Conservation (phyloP, 1,140 invertebrate genomes). For the Globodera rostochiensis region DNA sequence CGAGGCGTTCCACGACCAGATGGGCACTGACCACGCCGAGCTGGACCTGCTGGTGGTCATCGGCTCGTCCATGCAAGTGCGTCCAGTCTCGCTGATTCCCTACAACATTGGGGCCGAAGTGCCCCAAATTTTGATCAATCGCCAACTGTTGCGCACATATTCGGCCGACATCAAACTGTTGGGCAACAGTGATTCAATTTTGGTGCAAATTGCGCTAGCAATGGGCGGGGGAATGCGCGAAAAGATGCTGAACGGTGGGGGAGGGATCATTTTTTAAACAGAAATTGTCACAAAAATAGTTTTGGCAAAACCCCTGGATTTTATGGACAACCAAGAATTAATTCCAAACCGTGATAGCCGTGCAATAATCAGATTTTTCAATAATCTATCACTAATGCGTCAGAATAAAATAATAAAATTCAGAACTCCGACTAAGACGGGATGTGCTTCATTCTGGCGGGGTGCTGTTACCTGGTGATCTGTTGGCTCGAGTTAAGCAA, state of each 20-base stretch:
- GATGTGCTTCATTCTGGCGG: neutral
- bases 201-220: constrained; percentile 40
- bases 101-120: constrained; percentile 46
- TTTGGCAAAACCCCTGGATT: too few species aligned
- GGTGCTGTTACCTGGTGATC: neutral
- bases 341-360: too few species aligned
- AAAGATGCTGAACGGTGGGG: constrained; percentile 47
- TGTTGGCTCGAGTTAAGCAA: neutral
- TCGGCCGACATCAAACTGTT: constrained; percentile 49
- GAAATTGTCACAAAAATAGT: too few species aligned
- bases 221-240: constrained; percentile 44
- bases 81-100: constrained; percentile 48
- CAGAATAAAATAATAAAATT: neutral
- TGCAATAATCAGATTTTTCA: too few species aligned
- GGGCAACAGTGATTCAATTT: constrained; percentile 43
- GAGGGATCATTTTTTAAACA: neutral
- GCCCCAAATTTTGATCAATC: constrained; percentile 51
- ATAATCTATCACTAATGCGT: too few species aligned
- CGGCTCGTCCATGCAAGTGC: constrained; percentile 45
- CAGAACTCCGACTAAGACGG: neutral
- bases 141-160: constrained; percentile 39
- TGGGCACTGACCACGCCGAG: constrained; percentile 42
- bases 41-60: constrained; percentile 50
- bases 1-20: constrained; percentile 45
- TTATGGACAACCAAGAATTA: too few species aligned